Evolutionary conservation across 2,888 invertebrate genomes (phyloP).

Genomic region (Brachyopa scutellaris): DNA sequence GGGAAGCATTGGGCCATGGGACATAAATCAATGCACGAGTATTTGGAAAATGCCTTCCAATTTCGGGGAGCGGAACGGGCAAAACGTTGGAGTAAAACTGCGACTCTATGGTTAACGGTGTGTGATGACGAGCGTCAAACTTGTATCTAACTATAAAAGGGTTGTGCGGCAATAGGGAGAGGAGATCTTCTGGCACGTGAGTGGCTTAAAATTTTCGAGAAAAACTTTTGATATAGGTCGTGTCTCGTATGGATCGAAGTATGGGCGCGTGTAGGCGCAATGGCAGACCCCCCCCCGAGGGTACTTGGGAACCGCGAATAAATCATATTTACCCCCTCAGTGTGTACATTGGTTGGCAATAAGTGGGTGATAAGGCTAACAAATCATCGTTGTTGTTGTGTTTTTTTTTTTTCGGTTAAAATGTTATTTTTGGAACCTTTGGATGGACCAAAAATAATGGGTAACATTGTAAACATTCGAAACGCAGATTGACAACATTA

Average conservation of each 20-base stretch:
- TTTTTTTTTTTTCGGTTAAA: neutral
- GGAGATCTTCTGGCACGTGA: conserved; percentile 53
- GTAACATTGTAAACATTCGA: conserved; percentile 17
- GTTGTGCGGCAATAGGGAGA: conserved; percentile 6
- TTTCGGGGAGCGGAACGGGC: neutral
- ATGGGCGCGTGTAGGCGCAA: conserved; percentile 1
- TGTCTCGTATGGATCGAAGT: conserved; percentile 17
- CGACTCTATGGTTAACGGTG: conserved; percentile 58
- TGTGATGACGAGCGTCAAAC: conserved; percentile 55
- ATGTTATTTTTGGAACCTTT: neutral
- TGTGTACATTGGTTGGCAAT: conserved; percentile 57
- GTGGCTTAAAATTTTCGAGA: conserved; percentile 59
- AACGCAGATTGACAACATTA: neutral
- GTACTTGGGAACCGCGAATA: conserved; percentile 49
- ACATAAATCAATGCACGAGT: conserved; percentile 68
- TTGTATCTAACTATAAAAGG: conserved; percentile 45
- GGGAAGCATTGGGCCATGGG: conserved; percentile 53
- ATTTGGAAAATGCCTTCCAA: conserved; percentile 56
- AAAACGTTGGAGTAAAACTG: conserved; percentile 13
- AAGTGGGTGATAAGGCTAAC: conserved; percentile 65
- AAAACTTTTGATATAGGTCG: conserved; percentile 65
- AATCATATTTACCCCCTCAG: conserved; percentile 48
- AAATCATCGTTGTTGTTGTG: conserved; percentile 26
- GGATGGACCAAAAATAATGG: neutral
- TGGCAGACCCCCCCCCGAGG: conserved; percentile 10